Evolutionary conservation across 1,140 invertebrate species (phyloP), one percentile per base, ranked within the genome.

Genomic region (Meloidogyne exigua): DNA sequence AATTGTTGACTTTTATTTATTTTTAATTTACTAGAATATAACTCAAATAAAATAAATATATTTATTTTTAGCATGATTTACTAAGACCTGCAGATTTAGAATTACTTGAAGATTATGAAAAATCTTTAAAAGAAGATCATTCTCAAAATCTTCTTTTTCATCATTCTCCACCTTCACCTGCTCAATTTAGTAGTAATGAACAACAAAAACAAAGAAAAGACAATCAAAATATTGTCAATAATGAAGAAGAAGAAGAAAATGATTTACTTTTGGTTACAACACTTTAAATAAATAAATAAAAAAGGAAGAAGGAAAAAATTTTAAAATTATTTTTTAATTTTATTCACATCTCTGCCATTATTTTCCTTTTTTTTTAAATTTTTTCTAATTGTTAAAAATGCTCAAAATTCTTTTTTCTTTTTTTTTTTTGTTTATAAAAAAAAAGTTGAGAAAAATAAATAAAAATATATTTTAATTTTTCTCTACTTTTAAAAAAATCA

Each of bases 251-350:
- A 57, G 49, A 57, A n/a, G 75, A 76, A 75, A 67, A 73, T 39
- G 75, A 76, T 28, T 57, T 76, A 26, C 62, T 76, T 32, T 57
- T 76, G 25, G 75, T 76, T 67, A 76, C 75, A 68, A 76, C 75
- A 62, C 36, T 39, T 39, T 39, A 39, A 39, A n/a, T n/a, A n/a
- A n/a, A n/a, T n/a, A n/a, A n/a, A n/a, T n/a, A n/a, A n/a, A n/a
- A n/a, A n/a, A n/a, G n/a, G n/a, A n/a, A n/a, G n/a, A n/a, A n/a
- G n/a, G n/a, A n/a, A 39, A 39, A 39, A 39, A 7, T 7, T 9
- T 9, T 9, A 7, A 9, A 7, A 39, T 39, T 44, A 26, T 71
- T 26, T 32, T 13, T 70, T 2, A 49, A 57, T 39, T 70, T 70
- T 42, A 5, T 70, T 11, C 12, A 25, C 39, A 42, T 18, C 15